Conservation (phyloP, 2,888 invertebrate species). For the Metopia argyrocephala region DNA sequence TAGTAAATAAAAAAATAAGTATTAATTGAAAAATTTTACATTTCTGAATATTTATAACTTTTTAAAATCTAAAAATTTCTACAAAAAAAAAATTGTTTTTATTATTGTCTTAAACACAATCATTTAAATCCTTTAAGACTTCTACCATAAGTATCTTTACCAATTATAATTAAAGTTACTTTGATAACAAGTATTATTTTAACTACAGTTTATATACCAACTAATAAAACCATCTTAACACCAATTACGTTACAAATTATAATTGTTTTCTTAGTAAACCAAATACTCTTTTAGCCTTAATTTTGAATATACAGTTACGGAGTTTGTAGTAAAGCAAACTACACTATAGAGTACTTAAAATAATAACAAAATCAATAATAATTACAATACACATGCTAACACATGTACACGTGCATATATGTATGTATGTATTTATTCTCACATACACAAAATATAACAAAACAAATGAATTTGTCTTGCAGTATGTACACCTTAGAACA, state of each 20-base stretch:
- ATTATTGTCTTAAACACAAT: neutral
- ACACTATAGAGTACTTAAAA: conserved; percentile 31
- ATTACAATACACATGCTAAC: conserved; percentile 19
- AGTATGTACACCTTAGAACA: conserved; percentile 30
- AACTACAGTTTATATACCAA: conserved; percentile 43
- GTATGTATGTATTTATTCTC: neutral
- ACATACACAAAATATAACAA: neutral
- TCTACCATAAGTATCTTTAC: neutral
- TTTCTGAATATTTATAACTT: too few species aligned
- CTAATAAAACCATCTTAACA: conserved; percentile 59
- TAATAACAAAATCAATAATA: conserved; percentile 52
- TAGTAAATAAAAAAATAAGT: too few species aligned
- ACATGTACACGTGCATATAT: neutral
- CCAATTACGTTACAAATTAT: conserved; percentile 64
- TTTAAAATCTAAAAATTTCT: too few species aligned
- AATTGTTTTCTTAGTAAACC: conserved; percentile 53
- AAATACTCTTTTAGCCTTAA: neutral
- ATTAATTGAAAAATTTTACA: too few species aligned
- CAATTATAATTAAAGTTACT: conserved; percentile 28
- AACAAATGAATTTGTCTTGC: conserved; percentile 30
- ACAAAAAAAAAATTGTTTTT: too few species aligned
- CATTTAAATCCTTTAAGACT: neutral
- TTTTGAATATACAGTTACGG: neutral
- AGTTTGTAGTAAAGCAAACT: conserved; percentile 15
- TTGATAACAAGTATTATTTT: conserved; percentile 43